Conservation (phyloP, 2,113 vertebrate genomes). For the Tursiops truncatus region DNA sequence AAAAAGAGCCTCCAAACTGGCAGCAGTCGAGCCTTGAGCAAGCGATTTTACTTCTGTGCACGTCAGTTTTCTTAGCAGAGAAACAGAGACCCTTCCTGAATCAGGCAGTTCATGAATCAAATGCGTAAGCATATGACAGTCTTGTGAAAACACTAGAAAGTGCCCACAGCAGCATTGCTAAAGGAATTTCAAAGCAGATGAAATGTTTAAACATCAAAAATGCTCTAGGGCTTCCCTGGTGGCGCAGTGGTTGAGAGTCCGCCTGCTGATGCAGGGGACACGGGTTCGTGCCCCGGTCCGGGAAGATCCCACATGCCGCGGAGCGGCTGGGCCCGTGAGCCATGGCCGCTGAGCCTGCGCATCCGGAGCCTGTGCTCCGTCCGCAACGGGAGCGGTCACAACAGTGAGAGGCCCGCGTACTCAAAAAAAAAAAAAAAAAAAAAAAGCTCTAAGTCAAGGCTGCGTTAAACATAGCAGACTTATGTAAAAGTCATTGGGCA, state of each 20-base stretch:
- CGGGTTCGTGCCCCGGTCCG: too few species aligned
- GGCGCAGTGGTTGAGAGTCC: too few species aligned
- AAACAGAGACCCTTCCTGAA: not conserved
- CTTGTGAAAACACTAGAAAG: not conserved
- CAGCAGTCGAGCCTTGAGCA: not conserved
- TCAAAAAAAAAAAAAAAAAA: too few species aligned
- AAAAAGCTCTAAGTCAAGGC: not conserved
- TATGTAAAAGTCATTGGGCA: not conserved
- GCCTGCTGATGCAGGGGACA: too few species aligned
- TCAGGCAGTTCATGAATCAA: not conserved
- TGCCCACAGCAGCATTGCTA: not conserved
- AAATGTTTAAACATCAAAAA: not conserved
- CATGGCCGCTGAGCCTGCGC: too few species aligned
- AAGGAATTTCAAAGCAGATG: not conserved
- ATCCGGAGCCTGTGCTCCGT: too few species aligned
- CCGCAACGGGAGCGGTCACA: too few species aligned
- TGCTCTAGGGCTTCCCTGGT: not conserved
- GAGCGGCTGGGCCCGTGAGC: too few species aligned
- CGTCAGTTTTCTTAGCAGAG: not conserved
- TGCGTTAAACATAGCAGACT: not conserved
- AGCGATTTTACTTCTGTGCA: not conserved
- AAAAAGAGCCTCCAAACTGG: not conserved
- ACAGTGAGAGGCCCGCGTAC: too few species aligned
- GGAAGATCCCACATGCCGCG: too few species aligned
- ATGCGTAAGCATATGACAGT: not conserved